Conservation (phyloP, 2,888 invertebrate genomes). For the Torymus auratus region DNA sequence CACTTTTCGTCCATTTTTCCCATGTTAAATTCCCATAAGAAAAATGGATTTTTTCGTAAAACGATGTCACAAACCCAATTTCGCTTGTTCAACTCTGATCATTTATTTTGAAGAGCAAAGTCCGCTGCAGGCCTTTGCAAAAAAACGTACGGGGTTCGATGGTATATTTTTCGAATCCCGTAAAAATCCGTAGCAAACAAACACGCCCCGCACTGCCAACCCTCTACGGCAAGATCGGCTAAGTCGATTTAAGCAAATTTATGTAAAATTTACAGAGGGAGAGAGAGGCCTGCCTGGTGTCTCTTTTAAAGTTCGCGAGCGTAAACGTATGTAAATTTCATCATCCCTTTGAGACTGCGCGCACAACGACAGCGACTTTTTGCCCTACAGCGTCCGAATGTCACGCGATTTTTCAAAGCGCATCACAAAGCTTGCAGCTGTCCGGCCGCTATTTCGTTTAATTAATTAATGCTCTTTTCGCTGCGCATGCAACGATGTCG, state of each 20-base stretch:
- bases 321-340: slow-evolving; percentile 25
- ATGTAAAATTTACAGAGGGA: neutral
- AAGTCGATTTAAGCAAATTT: slow-evolving; percentile 16
- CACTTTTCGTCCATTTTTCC: too few species aligned
- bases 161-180: neutral
- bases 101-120: too few species aligned
- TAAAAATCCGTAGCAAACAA: too few species aligned
- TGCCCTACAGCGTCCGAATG: neutral
- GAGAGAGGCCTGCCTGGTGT: too few species aligned
- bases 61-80: too few species aligned
- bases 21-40: too few species aligned
- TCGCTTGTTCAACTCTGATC: too few species aligned
- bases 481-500: neutral
- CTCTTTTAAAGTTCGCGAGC: neutral
- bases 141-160: neutral
- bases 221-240: neutral
- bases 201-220: too few species aligned
- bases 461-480: slow-evolving; percentile 38
- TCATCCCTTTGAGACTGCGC: neutral
- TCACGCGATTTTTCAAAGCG: slow-evolving; percentile 15
- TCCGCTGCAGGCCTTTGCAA: too few species aligned
- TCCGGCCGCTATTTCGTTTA: slow-evolving; percentile 26
- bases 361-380: neutral
- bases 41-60: too few species aligned
- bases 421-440: neutral